These are phyloP conservation scores for Rhopalosiphum nymphaeae DNA, from an alignment of 2,888 invertebrate species.

Conservation along the genomic window DNA sequence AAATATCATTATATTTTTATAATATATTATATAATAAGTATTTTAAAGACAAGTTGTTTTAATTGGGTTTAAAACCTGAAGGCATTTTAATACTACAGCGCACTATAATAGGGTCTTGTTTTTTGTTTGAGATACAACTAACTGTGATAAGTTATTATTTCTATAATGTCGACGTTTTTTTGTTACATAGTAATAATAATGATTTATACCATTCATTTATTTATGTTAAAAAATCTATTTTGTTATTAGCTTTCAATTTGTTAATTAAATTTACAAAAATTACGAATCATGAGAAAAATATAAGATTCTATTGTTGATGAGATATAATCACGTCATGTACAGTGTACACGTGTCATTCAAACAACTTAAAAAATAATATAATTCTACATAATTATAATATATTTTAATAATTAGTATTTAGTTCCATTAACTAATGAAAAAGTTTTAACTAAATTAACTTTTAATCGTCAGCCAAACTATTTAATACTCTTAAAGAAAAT, in stretches of 20 bases:
- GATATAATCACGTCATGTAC: not conserved
- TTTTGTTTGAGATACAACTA: not conserved
- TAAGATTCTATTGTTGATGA: not conserved
- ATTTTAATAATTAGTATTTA: not conserved
- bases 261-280: not conserved
- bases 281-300: not conserved
- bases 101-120: not conserved
- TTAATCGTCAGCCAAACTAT: not conserved
- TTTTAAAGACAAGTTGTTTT: not conserved
- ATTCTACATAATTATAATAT: not conserved
- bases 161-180: not conserved
- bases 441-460: not conserved
- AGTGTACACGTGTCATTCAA: not conserved
- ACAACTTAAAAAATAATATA: not conserved
- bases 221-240: not conserved
- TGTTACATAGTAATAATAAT: not conserved
- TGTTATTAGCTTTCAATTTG: not conserved
- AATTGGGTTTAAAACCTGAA: not conserved
- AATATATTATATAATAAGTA: not conserved
- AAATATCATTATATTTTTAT: not conserved
- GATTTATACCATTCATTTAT: not conserved
- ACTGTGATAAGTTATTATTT: not conserved
- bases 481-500: not conserved
- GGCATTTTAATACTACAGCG: not conserved
- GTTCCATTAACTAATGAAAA: constrained; percentile 10